These are phyloP conservation scores for Tiphia femorata DNA, from an alignment of 2,888 invertebrate genomes.

Conservation along the genomic window DNA sequence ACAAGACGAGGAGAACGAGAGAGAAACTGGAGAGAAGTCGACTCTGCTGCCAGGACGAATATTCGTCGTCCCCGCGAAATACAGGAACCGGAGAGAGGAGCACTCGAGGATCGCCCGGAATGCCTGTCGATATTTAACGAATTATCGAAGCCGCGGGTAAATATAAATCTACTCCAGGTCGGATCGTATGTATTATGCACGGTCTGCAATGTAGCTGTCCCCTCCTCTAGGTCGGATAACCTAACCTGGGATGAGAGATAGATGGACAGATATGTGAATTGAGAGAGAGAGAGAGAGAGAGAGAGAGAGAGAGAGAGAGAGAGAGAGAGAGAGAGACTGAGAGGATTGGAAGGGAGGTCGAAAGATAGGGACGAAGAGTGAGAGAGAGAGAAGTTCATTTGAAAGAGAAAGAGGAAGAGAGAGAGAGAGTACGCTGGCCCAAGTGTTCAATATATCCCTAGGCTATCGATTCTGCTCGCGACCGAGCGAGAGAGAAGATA, in stretches of 20 bases:
- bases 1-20: too few species aligned
- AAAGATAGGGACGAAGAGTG: conserved; percentile 5
- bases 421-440: too few species aligned
- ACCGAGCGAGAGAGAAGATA: conserved; percentile 38
- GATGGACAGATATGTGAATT: neutral
- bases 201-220: conserved; percentile 49
- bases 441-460: conserved; percentile 49
- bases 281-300: conserved; percentile 11
- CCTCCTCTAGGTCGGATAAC: conserved; percentile 46
- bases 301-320: neutral
- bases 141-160: conserved; percentile 48
- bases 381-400: neutral
- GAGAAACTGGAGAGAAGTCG: too few species aligned
- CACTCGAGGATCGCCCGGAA: conserved; percentile 18
- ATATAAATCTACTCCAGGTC: conserved; percentile 54
- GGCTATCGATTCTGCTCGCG: conserved; percentile 43
- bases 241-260: conserved; percentile 39
- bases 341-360: conserved; percentile 6
- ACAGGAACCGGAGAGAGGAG: conserved; percentile 31
- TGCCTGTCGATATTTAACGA: conserved; percentile 51
- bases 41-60: conserved; percentile 26
- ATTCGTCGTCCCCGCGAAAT: conserved; percentile 14
- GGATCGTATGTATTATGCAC: conserved; percentile 54
- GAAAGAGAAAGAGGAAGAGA: too few species aligned
- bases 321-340: conserved; percentile 17